phyloP scores from a whole-genome alignment of 2,888 invertebrate species.

The Thalpophila matura region DNA sequence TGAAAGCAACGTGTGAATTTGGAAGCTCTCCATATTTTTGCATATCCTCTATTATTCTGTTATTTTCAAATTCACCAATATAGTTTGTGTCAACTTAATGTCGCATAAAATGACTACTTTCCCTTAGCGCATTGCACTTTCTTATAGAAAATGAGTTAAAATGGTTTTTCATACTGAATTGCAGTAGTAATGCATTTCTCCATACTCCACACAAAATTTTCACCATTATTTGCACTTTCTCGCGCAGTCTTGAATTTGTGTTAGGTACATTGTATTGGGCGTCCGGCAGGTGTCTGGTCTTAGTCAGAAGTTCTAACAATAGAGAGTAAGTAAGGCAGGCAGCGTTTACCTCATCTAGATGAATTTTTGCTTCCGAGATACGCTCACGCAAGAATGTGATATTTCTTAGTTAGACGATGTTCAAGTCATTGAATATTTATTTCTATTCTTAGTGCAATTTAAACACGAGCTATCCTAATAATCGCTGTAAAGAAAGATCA shows the following conservation, averaged over 20 bases:
- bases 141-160: not conserved
- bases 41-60: not conserved
- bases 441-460: constrained; percentile 33
- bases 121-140: constrained; percentile 5
- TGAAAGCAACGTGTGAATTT: constrained; percentile 56
- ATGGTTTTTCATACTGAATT: constrained; percentile 15
- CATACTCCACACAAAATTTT: constrained; percentile 19
- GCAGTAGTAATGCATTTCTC: constrained; percentile 18
- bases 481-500: constrained; percentile 15
- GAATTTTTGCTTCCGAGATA: constrained; percentile 54
- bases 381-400: constrained; percentile 45
- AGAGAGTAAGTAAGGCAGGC: constrained; percentile 40
- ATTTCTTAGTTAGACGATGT: constrained; percentile 33
- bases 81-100: not conserved
- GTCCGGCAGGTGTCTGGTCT: constrained; percentile 50
- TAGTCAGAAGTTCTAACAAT: constrained; percentile 46
- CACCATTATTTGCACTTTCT: constrained; percentile 52
- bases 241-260: constrained; percentile 31
- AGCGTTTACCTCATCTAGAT: constrained; percentile 51
- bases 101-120: not conserved
- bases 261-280: constrained; percentile 24
- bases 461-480: constrained; percentile 21
- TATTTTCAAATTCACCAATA: constrained; percentile 5
- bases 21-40: not conserved
- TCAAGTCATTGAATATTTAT: constrained; percentile 53